Percentiles rank a stretch among this genome's conserved stretches.
phyloP scores from a whole-genome alignment of 1,140 invertebrate genomes.

The Zaprionus nigranus region DNA sequence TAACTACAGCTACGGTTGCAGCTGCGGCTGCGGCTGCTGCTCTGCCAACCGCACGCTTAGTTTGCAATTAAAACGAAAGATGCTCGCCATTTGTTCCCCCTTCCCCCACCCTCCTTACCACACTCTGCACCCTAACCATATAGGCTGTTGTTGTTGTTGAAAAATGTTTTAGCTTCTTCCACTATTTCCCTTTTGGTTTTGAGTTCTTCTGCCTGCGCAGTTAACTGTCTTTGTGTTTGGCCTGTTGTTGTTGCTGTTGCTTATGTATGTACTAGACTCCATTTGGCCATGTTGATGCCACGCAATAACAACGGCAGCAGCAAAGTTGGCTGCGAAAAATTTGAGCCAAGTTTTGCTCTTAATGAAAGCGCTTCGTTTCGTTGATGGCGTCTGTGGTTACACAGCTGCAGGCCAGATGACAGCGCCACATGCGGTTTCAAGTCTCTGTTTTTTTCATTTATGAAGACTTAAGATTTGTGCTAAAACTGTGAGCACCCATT shows the following conservation, averaged over 20 bases:
- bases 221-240: slow-evolving; percentile 49
- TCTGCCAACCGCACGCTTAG: slow-evolving; percentile 81
- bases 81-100: slow-evolving; percentile 69
- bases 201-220: slow-evolving; percentile 36
- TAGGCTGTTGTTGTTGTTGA: slow-evolving; percentile 35
- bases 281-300: slow-evolving; percentile 32
- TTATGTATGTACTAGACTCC: slow-evolving; percentile 72
- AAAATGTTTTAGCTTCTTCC: slow-evolving; percentile 51
- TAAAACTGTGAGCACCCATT: neutral
- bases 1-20: neutral
- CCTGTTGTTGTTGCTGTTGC: slow-evolving; percentile 42
- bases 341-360: slow-evolving; percentile 68
- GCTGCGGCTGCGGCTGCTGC: slow-evolving; percentile 36
- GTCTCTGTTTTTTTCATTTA: slow-evolving; percentile 2
- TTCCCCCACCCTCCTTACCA: slow-evolving; percentile 25
- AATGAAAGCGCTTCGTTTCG: slow-evolving; percentile 69
- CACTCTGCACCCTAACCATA: neutral
- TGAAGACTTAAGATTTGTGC: neutral
- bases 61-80: slow-evolving; percentile 82
- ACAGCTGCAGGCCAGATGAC: slow-evolving; percentile 43
- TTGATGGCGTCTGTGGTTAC: slow-evolving; percentile 58
- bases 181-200: slow-evolving; percentile 11
- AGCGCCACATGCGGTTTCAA: slow-evolving; percentile 36
- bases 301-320: slow-evolving; percentile 34
- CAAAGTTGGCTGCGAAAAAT: slow-evolving; percentile 37